Base-by-base conservation (phyloP, 2,888 invertebrate species). In the Schizotus pectinicornis region DNA sequence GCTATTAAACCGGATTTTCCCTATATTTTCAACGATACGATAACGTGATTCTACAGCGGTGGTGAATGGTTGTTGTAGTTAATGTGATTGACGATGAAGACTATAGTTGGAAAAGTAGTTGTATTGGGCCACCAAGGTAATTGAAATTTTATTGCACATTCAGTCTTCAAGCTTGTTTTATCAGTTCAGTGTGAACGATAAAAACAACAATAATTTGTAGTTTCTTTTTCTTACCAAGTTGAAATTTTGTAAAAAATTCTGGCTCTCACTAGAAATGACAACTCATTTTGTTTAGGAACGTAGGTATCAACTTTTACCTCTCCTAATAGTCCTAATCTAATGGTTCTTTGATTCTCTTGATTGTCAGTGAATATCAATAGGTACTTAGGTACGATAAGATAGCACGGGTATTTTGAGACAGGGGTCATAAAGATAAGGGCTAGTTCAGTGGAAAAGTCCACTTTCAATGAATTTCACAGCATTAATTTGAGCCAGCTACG, bases 91-190 rank as follows among this genome's bases (percentile, higher is more conserved):
- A 77, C 59, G 76, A 92, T 92, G 92, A 89, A 86, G 78, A 87
- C 86, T 62, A 83, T 91, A 64, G 89, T 90, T 77, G 93, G 90
- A 59, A 94, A 94, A 86, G 88, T 94, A 48, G 93, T 94, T 47
- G 88, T 93, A 64, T 82, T 94, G 57, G 94, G 94, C 52, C 85
- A 89, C 48, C 88, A 90, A 86, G 91, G 91, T 91, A 84, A 83
- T 77, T 71, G 43, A 36, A 33, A 35, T 53, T 53, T 48, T 46
- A 9, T 54, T 22, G 5, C 22, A 22, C 2, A 22, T 2, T 5
- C 22, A 22, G 22, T 12, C 31, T 49, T 35, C 31, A n/a, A 14
- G n/a, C 51, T 14, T 30, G 11, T 38, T 13, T 11, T 11, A 35
- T 47, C 12, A 9, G 37, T 48, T 36, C 6, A 8, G n/a, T 36